Evolutionary conservation across 1,140 invertebrate genomes (phyloP).

Genomic region (Stenopsyche tienmushanensis): DNA sequence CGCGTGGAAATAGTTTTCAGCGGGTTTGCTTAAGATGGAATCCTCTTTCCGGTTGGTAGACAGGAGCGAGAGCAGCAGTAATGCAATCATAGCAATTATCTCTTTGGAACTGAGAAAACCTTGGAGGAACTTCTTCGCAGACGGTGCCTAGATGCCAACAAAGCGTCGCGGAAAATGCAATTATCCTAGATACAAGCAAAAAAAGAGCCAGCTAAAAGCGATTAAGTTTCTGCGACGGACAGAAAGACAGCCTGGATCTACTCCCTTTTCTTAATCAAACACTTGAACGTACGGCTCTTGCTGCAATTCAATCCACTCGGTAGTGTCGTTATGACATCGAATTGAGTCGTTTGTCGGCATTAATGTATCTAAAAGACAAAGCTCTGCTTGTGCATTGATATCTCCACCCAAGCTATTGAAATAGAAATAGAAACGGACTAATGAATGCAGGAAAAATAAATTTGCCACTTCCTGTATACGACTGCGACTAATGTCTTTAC

Average conservation of each 20-base stretch:
- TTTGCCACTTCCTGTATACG: too few species aligned
- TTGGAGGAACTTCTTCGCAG: conserved; percentile 8
- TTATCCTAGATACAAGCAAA: conserved; percentile 13
- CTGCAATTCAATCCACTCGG: neutral
- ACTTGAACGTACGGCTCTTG: neutral
- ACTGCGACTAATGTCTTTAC: too few species aligned
- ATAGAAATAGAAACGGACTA: too few species aligned
- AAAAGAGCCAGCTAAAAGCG: conserved; percentile 3
- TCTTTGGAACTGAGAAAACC: conserved; percentile 9
- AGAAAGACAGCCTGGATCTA: neutral
- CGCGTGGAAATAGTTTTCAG: neutral
- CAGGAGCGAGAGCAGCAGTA: conserved; percentile 1
- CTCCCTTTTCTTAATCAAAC: neutral
- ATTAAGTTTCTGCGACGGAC: conserved; percentile 18
- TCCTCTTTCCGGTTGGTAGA: neutral
- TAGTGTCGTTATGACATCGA: neutral
- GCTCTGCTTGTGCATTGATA: too few species aligned
- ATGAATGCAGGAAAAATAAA: too few species aligned
- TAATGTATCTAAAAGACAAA: neutral
- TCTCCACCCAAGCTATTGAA: too few species aligned
- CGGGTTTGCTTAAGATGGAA: neutral
- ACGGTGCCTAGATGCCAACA: conserved; percentile 1
- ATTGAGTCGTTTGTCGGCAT: neutral
- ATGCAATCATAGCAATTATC: conserved; percentile 27
- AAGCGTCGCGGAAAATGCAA: conserved; percentile 24